Evolutionary conservation across 2,888 invertebrate species (phyloP).

Genomic region (Liodrosophila aerea): DNA sequence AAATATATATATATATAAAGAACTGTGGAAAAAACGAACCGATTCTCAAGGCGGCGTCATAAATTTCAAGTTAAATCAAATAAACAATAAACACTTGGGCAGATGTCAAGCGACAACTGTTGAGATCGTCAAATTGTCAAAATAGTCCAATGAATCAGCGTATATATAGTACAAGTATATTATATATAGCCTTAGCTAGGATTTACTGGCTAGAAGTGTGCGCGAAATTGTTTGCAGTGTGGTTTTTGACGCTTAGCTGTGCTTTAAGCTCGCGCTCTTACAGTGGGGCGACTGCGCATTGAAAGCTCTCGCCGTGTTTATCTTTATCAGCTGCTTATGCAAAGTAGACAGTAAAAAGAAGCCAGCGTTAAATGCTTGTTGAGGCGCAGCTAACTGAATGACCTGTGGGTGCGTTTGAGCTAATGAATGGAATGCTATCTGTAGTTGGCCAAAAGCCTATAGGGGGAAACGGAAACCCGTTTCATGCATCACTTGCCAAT

Average conservation of each 20-base stretch:
- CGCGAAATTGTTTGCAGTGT: conserved; percentile 35
- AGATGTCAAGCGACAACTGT: conserved; percentile 47
- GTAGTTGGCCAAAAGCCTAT: not conserved
- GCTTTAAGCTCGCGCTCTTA: conserved; percentile 18
- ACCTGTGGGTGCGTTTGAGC: conserved; percentile 35
- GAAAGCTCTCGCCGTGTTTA: not conserved
- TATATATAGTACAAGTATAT: conserved; percentile 15
- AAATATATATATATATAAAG: conserved; percentile 13
- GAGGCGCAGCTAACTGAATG: conserved; percentile 20
- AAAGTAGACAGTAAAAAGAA: conserved; percentile 33
- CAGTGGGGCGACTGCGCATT: conserved; percentile 16
- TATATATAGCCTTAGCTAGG: conserved; percentile 21
- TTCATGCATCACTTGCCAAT: conserved; percentile 46
- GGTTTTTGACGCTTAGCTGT: conserved; percentile 20
- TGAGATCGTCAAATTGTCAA: conserved; percentile 42
- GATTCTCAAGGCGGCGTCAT: conserved; percentile 39
- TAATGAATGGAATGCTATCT: conserved; percentile 24
- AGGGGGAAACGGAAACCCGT: conserved; percentile 39
- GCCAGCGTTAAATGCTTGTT: conserved; percentile 47
- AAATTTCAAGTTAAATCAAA: conserved; percentile 65
- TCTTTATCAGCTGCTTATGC: conserved; percentile 39
- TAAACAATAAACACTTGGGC: conserved; percentile 66
- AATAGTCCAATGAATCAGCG: conserved; percentile 25
- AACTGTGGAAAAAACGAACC: conserved; percentile 24
- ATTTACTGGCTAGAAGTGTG: conserved; percentile 2